Evolutionary conservation across 2,113 vertebrate genomes (phyloP).

Genomic region (Eolophus roseicapilla): DNA sequence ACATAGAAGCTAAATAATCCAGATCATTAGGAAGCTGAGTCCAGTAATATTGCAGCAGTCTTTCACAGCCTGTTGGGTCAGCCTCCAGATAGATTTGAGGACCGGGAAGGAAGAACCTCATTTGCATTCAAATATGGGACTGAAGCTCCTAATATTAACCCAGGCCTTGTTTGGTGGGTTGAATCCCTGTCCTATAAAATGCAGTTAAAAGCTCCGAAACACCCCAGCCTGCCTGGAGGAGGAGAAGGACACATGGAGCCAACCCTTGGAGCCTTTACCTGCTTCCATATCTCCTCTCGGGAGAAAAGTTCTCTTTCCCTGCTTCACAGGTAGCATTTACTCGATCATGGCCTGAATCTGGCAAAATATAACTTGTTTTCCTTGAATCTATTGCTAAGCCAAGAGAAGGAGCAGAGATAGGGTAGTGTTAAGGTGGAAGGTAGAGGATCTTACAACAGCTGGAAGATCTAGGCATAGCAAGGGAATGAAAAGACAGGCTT

Average conservation of each 20-base stretch:
- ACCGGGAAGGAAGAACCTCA: background rate
- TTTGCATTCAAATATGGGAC: background rate
- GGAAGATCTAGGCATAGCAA: background rate
- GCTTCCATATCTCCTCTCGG: background rate
- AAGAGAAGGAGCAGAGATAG: background rate
- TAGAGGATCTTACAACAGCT: background rate
- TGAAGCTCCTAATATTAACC: background rate
- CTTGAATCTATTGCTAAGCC: background rate
- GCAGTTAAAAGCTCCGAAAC: background rate
- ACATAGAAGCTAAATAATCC: conserved; percentile 50
- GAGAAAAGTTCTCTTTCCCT: background rate
- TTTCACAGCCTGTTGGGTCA: background rate
- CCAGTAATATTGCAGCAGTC: background rate
- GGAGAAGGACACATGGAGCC: background rate
- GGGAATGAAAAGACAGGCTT: background rate
- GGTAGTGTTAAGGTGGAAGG: background rate
- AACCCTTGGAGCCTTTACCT: background rate
- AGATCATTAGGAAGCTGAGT: conserved; percentile 13
- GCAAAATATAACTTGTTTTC: background rate
- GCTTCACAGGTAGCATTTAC: background rate
- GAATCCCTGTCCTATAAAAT: background rate
- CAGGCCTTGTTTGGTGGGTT: background rate
- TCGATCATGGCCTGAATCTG: background rate
- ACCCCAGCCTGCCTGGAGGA: background rate
- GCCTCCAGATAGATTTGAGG: background rate